Evolutionary conservation across 2,797 vertebrate genomes (phyloP), one percentile per base, ranked within the genome.

Genomic region (Momotus momota): DNA sequence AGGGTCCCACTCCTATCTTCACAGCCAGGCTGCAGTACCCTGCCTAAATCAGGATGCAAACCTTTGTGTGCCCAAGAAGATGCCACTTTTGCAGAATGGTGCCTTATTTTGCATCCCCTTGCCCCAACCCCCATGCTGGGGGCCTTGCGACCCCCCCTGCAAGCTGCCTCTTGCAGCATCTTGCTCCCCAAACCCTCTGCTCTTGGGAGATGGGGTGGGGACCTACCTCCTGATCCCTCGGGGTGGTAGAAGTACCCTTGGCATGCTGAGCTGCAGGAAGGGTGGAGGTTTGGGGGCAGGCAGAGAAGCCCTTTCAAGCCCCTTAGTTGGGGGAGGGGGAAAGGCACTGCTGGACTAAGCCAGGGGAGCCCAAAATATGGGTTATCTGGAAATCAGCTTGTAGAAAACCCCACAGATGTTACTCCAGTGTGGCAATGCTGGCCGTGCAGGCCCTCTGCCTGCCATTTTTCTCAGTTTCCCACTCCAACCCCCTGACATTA

Each of bases 211-310:
- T 45, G 31, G n/a, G 12, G 3, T 60, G 33, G 13, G 40, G 7
- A 60, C 4, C 5, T 64, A 17, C 33, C 26, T 51, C 14, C 14
- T 1, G 1, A 7, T 60, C 58, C 58, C 12, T 58, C 0, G 0
- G 25, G 14, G 21, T 1, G 4, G 45, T 55, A n/a, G 41, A 51
- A 45, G 7, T 23, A 22, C 67, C 46, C 35, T 4, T 8, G 23
- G 2, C 10, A 7, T 0, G 0, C 5, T 10, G 4, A 43, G 29
- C n/a, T 27, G 4, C 2, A 3, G 54, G 31, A 43, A 54, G 2
- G 27, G 9, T 25, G 14, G 38, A 54, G 26, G 6, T 79, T 3
- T 72, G 40, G 66, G 65, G 15, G 4, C 11, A 77, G 13, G 13
- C 1, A 1, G 9, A 21, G 11, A 25, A 62, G n/a, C 7, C 13